Evolutionary conservation across 2,797 vertebrate genomes (phyloP), one percentile per base, ranked within the genome.

Genomic region (Gallinago solitaria): DNA sequence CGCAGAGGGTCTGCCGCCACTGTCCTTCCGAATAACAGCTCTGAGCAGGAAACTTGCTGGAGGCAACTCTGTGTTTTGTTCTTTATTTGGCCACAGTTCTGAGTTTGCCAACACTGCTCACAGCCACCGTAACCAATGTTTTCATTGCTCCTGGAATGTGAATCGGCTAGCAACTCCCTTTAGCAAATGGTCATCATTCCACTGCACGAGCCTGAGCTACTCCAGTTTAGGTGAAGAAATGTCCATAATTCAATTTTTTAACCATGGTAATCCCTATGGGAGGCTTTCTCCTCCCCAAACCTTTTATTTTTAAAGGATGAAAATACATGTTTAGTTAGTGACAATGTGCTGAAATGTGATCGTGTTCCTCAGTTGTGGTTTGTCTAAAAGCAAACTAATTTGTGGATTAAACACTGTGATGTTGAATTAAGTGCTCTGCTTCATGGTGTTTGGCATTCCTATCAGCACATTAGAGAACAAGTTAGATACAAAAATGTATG

Each of bases 121-220:
- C 53, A 51, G 51, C 51, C 0, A 0, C 54, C 9, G 23, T 39
- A 87, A 18, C 32, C 53, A 2, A 0, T 47, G 75, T 65, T 91
- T 88, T 53, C 18, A 5, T 57, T 81, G 68, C 65, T 78, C 15
- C 82, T 83, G 69, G 41, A 51, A 23, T 45, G 51, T 33, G 50
- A 91, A 90, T 69, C 70, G 16, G 45, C 83, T 92, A 48, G 25
- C 27, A 86, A 48, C 61, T 76, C 64, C 17, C 28, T 5, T 1
- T 37, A 65, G 61, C 61, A 24, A 80, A 47, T 35, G 61, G 63
- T 33, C 63, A 18, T 69, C 33, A 33, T 87, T 74, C 24, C 9
- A 39, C 56, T 68, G 63, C 37, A 30, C 25, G 51, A 59, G 39
- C 35, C 15, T n/a, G 21, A 92, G 53, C 16, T 57, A 48, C n/a